Percentiles rank a stretch among this genome's conserved stretches.
Conservation (phyloP, 2,113 vertebrate genomes). For the Argyrosomus japonicus region DNA sequence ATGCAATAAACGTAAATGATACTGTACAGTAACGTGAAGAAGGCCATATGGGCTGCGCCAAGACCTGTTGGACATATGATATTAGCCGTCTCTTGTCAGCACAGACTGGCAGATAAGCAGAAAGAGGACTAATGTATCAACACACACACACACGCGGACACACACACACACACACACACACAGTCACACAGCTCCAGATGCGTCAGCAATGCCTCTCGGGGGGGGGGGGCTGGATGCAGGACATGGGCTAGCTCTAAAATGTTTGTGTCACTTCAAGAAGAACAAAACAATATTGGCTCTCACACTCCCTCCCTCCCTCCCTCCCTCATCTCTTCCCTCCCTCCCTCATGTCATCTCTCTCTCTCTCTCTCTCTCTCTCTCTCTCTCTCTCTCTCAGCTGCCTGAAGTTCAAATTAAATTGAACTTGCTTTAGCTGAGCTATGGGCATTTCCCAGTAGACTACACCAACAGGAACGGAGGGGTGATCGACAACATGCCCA, state of each 20-base stretch:
- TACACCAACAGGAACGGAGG: slow-evolving; percentile 52
- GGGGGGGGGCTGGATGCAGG: slow-evolving; percentile 10
- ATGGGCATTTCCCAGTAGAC: slow-evolving; percentile 70
- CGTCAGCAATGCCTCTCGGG: slow-evolving; percentile 22
- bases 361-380: slow-evolving; percentile 1
- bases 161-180: background rate
- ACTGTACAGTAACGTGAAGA: slow-evolving; percentile 48
- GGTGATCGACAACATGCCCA: slow-evolving; percentile 55
- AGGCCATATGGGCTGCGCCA: slow-evolving; percentile 46
- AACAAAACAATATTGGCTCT: slow-evolving; percentile 59
- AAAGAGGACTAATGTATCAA: background rate
- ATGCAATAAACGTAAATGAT: slow-evolving; percentile 46
- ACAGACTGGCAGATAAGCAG: slow-evolving; percentile 23
- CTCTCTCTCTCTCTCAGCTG: background rate
- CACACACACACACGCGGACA: background rate
- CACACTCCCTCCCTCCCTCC: background rate
- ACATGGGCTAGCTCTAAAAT: slow-evolving; percentile 34
- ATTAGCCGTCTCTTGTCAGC: slow-evolving; percentile 28
- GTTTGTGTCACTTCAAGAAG: slow-evolving; percentile 63
- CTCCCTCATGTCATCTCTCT: background rate
- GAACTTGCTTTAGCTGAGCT: slow-evolving; percentile 71
- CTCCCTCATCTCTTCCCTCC: background rate
- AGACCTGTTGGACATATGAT: slow-evolving; percentile 50
- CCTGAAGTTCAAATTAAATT: slow-evolving; percentile 77
- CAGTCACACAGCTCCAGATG: slow-evolving; percentile 5